Percentiles rank a stretch among this genome's conserved stretches.
phyloP scores from a whole-genome alignment of 1,140 invertebrate species.

The Aphelinus certus region DNA sequence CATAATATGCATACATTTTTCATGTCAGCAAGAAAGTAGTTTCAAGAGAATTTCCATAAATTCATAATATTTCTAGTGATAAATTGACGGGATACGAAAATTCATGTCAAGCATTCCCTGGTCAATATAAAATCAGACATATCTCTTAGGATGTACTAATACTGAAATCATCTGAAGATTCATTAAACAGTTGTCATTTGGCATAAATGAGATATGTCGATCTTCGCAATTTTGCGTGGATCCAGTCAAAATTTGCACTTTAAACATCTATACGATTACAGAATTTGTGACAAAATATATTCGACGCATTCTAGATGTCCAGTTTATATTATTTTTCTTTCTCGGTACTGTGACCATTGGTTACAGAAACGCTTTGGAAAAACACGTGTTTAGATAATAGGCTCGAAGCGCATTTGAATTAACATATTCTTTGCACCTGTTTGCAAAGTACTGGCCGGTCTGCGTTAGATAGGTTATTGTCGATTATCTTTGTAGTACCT shows the following conservation, averaged over 20 bases:
- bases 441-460: slow-evolving; percentile 51
- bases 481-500: slow-evolving; percentile 56
- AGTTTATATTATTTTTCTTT: slow-evolving; percentile 32
- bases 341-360: too few species aligned
- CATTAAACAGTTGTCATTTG: too few species aligned
- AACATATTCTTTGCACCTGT: slow-evolving; percentile 37
- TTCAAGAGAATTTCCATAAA: too few species aligned
- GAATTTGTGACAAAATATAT: slow-evolving; percentile 56
- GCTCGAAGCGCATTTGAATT: slow-evolving; percentile 43
- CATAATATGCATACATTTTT: too few species aligned
- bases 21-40: too few species aligned
- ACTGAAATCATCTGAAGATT: too few species aligned
- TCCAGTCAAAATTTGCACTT: background rate
- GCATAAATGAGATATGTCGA: slow-evolving; percentile 15
- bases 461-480: slow-evolving; percentile 55
- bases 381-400: slow-evolving; percentile 39
- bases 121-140: too few species aligned
- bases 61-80: too few species aligned
- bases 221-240: slow-evolving; percentile 12
- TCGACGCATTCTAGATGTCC: slow-evolving; percentile 42
- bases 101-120: too few species aligned
- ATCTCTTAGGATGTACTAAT: too few species aligned
- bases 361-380: slow-evolving; percentile 43
- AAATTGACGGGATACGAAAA: too few species aligned
- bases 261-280: slow-evolving; percentile 29